Evolutionary conservation across 2,888 invertebrate genomes (phyloP), one percentile per base, ranked within the genome.

Genomic region (Pardosa pseudoannulata): DNA sequence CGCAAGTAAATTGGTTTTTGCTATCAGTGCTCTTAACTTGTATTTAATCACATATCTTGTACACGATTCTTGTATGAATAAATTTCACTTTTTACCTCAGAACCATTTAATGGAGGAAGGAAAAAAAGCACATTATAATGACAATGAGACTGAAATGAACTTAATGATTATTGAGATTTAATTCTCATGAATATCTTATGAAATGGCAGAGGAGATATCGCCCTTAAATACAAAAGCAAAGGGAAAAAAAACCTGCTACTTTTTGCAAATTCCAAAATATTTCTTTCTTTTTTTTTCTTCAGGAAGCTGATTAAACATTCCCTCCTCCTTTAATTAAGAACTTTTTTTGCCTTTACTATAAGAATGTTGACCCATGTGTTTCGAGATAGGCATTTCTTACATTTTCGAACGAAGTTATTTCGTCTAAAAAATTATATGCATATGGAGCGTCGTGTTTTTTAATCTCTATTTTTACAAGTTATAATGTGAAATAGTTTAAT

Each of bases 301-400:
- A 46, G 23, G 23, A 56, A 23, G 23, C 23, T 56, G 56, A 56
- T 56, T 56, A 56, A 56, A 56, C 56, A 56, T 56, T 56, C 56
- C 56, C 23, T 19, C 23, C 5, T 19, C 5, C 11, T 56, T 56
- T 56, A 56, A 56, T 56, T 56, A 56, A 56, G 56, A 6, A 16
- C 16, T 23, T 56, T 56, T 56, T 56, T 56, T 23, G n/a, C 11
- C 16, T 56, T 46, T 46, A 16, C n/a, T 11, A 16, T 46, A n/a
- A 56, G 23, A 56, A 56, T 56, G 23, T 56, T 56, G 56, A 56
- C 56, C 23, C 23, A 23, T 23, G 56, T 23, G 16, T 56, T 23
- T 16, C 23, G 2, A 46, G n/a, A 11, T 16, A 46, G n/a, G 2
- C 16, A 2, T 16, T 9, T n/a, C 11, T 46, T 46, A 16, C 46